Conservation (phyloP, 2,888 invertebrate genomes). For the Epirrita christyi region DNA sequence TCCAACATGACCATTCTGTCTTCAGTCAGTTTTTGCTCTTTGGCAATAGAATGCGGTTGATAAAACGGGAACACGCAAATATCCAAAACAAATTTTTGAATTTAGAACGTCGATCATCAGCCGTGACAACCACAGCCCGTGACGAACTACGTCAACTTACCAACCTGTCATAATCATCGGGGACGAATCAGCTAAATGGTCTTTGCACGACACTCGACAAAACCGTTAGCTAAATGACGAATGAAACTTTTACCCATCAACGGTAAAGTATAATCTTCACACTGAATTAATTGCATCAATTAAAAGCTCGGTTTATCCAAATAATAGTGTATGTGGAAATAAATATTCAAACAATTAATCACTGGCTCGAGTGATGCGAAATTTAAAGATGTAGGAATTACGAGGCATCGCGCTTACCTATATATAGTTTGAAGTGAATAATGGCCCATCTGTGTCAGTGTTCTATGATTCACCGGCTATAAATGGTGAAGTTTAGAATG, state of each 20-base stretch:
- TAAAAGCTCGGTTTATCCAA: constrained; percentile 49
- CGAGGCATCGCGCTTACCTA: constrained; percentile 47
- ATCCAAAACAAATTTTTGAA: constrained; percentile 53
- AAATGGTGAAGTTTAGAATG: constrained; percentile 39
- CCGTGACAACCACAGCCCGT: constrained; percentile 67
- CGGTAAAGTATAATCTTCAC: constrained; percentile 28
- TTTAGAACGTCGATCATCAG: constrained; percentile 49
- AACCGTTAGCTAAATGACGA: constrained; percentile 61
- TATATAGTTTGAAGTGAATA: constrained; percentile 60
- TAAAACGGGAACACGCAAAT: constrained; percentile 36
- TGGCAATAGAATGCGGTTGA: constrained; percentile 7
- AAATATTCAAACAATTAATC: constrained; percentile 55
- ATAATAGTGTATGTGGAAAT: constrained; percentile 48
- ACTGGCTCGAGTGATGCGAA: constrained; percentile 49
- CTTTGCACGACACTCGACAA: constrained; percentile 67
- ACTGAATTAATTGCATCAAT: constrained; percentile 41
- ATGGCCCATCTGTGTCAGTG: constrained; percentile 54
- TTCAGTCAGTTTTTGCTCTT: constrained; percentile 1
- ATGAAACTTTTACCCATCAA: constrained; percentile 49
- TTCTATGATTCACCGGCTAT: constrained; percentile 52
- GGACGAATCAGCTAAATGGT: constrained; percentile 70
- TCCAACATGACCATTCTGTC: constrained; percentile 1
- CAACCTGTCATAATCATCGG: constrained; percentile 65
- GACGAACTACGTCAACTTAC: constrained; percentile 64
- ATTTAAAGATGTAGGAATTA: constrained; percentile 56